Percentiles rank a stretch among this genome's conserved stretches.
Evolutionary conservation across 2,797 vertebrate genomes (phyloP).

Genomic region (Sebastes kiyomatsui): DNA sequence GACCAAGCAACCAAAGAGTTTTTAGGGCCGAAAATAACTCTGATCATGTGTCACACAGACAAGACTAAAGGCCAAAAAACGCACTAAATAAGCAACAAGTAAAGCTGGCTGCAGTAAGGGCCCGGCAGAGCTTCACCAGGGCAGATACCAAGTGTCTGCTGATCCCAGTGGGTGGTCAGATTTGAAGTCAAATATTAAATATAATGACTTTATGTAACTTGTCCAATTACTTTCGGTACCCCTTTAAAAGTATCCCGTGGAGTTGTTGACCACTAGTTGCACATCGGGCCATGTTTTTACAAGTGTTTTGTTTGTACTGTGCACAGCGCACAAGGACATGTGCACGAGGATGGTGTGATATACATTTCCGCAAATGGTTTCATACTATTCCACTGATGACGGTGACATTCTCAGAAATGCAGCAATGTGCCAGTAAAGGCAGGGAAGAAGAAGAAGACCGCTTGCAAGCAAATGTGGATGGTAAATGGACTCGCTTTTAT

Average conservation of each 20-base stretch:
- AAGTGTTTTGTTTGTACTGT: neutral
- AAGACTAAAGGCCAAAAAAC: neutral
- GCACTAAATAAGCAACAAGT: neutral
- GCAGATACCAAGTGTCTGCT: neutral
- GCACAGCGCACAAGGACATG: neutral
- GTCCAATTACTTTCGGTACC: neutral
- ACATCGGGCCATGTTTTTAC: neutral
- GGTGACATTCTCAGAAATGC: neutral
- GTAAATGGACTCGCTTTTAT: neutral
- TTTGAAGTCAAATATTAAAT: slow-evolving; percentile 5
- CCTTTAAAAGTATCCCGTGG: neutral
- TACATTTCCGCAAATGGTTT: neutral
- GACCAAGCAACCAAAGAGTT: neutral
- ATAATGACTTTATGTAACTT: neutral
- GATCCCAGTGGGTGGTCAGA: neutral
- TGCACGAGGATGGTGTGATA: neutral
- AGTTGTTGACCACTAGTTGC: neutral
- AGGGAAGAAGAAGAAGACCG: neutral
- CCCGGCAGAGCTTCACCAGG: neutral
- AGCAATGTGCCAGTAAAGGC: neutral
- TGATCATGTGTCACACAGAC: slow-evolving; percentile 12
- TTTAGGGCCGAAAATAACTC: neutral
- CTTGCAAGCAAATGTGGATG: neutral
- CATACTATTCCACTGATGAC: neutral
- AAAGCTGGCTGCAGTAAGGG: neutral